Percentiles rank a stretch among this genome's conserved stretches.
Evolutionary conservation across 1,140 invertebrate genomes (phyloP).

Genomic region (Nautilus pompilius): DNA sequence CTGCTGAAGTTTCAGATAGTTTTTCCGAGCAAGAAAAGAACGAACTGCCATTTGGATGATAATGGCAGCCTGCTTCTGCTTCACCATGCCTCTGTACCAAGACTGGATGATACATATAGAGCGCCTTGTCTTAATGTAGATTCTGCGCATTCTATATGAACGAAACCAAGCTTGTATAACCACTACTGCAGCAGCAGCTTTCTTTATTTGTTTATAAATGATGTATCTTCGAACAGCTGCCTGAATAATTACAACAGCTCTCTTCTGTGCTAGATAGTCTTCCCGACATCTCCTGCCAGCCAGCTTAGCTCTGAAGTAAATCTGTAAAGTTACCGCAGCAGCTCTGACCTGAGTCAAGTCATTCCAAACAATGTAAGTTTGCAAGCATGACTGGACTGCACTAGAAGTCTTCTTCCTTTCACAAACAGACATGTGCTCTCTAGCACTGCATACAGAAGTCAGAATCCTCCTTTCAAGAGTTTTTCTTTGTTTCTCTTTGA

Average conservation of each 20-base stretch:
- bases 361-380: background rate
- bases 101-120: too few relatives aligned
- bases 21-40: constrained; percentile 3
- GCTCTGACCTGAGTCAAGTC: background rate
- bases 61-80: background rate
- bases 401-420: too few relatives aligned
- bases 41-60: constrained; percentile 6
- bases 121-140: too few relatives aligned
- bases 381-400: background rate
- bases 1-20: constrained; percentile 7
- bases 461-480: too few relatives aligned
- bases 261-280: background rate
- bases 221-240: constrained; percentile 9
- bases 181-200: background rate
- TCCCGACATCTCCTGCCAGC: background rate
- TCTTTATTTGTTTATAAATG: background rate
- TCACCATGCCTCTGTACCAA: background rate
- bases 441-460: too few relatives aligned
- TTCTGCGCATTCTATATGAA: too few relatives aligned
- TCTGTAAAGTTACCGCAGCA: constrained; percentile 4
- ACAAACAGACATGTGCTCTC: too few relatives aligned
- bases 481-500: background rate
- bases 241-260: constrained; percentile 22
- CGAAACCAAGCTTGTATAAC: constrained; percentile 6
- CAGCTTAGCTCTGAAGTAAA: background rate